A percentile compares a stretch with the other conserved stretches of the same genome.
Evolutionary conservation across 1,140 invertebrate species (phyloP).

Genomic region (Lithobius niger): DNA sequence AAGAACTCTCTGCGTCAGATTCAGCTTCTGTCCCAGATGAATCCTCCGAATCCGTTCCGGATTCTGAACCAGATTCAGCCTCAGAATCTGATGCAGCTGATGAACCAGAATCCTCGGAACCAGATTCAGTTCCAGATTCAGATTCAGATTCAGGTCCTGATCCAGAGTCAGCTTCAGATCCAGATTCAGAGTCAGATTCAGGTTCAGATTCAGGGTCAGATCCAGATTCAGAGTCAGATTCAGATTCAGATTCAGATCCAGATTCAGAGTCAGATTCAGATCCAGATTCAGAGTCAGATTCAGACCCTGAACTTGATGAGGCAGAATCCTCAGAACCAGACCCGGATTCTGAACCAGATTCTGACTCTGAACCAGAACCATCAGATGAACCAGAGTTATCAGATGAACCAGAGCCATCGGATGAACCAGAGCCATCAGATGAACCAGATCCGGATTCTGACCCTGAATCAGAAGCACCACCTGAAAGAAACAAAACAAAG

Average conservation of each 20-base stretch:
- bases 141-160: constrained; percentile 1
- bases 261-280: constrained; percentile 2
- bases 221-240: not conserved
- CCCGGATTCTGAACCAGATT: no score
- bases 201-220: constrained; percentile 6
- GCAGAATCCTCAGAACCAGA: no score
- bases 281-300: constrained; percentile 2
- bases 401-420: no score
- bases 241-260: not conserved
- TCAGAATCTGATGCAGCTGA: not conserved
- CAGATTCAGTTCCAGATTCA: constrained; percentile 3
- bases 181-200: constrained; percentile 1
- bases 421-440: no score
- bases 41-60: not conserved
- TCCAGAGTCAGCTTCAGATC: not conserved
- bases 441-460: no score
- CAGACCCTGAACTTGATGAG: not conserved
- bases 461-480: no score
- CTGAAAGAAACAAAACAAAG: no score
- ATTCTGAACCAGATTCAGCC: not conserved
- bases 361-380: no score
- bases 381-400: no score
- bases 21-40: no score
- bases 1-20: no score
- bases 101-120: no score